These are phyloP conservation scores for Falco naumanni DNA, from an alignment of 2,797 vertebrate genomes.

Conservation along the genomic window DNA sequence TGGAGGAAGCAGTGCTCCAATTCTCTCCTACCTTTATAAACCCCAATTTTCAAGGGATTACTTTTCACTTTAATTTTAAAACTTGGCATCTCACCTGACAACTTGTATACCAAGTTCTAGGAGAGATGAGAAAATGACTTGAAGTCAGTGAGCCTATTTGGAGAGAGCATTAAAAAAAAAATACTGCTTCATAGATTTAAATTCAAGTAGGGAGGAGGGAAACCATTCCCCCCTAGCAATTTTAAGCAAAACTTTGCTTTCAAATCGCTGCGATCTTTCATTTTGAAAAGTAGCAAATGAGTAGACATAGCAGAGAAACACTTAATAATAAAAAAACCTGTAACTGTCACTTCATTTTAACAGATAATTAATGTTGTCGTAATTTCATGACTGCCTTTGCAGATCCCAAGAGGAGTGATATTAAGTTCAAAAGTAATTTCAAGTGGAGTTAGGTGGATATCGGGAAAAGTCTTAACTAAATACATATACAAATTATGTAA, in stretches of 20 bases:
- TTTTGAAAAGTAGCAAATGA: slow-evolving; percentile 45
- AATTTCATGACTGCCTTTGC: background rate
- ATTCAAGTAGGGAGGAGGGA: background rate
- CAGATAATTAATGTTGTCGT: slow-evolving; percentile 32
- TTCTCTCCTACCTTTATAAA: slow-evolving; percentile 34
- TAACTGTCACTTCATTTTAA: slow-evolving; percentile 36
- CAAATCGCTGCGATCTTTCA: slow-evolving; percentile 29
- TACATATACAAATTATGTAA: background rate
- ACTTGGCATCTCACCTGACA: slow-evolving; percentile 19
- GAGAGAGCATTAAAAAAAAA: background rate
- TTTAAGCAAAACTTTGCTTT: slow-evolving; percentile 55
- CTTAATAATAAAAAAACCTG: background rate
- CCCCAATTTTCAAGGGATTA: slow-evolving; percentile 6
- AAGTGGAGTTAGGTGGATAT: slow-evolving; percentile 24
- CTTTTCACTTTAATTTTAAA: slow-evolving; percentile 32
- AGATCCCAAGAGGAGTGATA: slow-evolving; percentile 25
- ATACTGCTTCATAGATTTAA: background rate
- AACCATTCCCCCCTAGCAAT: background rate
- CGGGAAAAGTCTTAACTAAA: background rate
- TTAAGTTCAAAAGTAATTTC: slow-evolving; percentile 57
- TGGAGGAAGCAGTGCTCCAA: background rate
- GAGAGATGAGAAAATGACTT: background rate
- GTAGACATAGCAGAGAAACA: background rate
- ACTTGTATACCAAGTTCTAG: background rate
- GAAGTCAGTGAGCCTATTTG: background rate